These are phyloP conservation scores for Embidobia sp. DNA, from an alignment of 2,888 invertebrate genomes.

Conservation along the genomic window DNA sequence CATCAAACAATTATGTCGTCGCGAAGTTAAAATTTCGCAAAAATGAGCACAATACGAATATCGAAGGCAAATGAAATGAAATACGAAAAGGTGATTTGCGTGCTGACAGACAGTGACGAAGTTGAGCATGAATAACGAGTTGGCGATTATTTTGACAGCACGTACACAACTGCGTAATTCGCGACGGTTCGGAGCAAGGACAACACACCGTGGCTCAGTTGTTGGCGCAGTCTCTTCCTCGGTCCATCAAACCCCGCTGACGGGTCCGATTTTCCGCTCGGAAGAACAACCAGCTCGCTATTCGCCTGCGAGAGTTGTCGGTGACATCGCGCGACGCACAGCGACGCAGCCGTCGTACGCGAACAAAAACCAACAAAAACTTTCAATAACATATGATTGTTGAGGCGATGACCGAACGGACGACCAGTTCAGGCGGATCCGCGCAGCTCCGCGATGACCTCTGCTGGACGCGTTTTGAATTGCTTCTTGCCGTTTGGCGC, in stretches of 20 bases:
- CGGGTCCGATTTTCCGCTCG: neutral
- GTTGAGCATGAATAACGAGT: slow-evolving; percentile 15
- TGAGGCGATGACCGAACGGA: neutral
- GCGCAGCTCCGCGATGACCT: too few relatives aligned
- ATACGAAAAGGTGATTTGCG: slow-evolving; percentile 3
- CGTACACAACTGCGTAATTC: slow-evolving; percentile 43
- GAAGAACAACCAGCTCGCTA: neutral
- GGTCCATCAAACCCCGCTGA: slow-evolving; percentile 17
- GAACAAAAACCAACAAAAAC: slow-evolving; percentile 19
- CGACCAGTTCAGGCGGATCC: neutral
- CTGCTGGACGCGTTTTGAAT: too few relatives aligned
- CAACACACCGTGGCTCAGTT: slow-evolving; percentile 25
- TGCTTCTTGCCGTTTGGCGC: too few relatives aligned
- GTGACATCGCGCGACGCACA: slow-evolving; percentile 5
- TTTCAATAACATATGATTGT: slow-evolving; percentile 23
- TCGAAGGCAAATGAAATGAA: slow-evolving; percentile 10
- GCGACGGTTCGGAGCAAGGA: slow-evolving; percentile 1
- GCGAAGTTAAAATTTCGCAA: too few relatives aligned
- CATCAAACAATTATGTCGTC: too few relatives aligned
- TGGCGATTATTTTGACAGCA: slow-evolving; percentile 25
- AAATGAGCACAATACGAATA: neutral
- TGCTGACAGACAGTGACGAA: slow-evolving; percentile 5
- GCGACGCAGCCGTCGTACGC: neutral
- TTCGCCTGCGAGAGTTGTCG: neutral
- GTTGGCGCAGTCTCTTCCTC: neutral